These are phyloP conservation scores for Microcebus ravelobensis DNA, from an alignment of 2,113 vertebrate species.

Conservation along the genomic window DNA sequence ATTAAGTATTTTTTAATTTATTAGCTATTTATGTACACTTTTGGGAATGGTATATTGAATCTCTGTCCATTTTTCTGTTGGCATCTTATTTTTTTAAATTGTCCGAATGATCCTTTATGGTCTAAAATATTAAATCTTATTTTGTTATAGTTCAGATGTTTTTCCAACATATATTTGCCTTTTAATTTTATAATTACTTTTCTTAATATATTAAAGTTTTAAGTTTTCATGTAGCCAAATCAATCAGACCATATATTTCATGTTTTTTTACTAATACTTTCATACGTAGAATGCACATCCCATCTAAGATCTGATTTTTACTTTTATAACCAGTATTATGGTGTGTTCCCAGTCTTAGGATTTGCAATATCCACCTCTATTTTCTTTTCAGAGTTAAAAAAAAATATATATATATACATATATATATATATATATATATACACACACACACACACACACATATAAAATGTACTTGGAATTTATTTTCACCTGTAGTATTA, in stretches of 20 bases:
- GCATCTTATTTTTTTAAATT: background rate
- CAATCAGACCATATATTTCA: background rate
- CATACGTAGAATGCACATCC: background rate
- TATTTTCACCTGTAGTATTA: background rate
- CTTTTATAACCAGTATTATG: background rate
- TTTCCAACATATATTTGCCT: background rate
- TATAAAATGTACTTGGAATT: background rate
- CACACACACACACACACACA: too few species aligned
- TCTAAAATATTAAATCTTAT: slow-evolving; percentile 9
- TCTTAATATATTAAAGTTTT: background rate
- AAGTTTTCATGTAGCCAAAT: background rate
- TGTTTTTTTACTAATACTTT: background rate
- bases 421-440: background rate
- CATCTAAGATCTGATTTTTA: background rate
- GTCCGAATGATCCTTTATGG: background rate
- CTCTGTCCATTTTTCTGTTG: slow-evolving; percentile 8
- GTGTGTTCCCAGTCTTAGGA: background rate
- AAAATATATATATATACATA: too few species aligned
- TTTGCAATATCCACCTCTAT: background rate
- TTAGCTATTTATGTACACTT: background rate
- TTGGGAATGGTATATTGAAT: slow-evolving; percentile 22
- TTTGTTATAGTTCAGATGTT: background rate
- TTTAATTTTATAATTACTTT: slow-evolving; percentile 25
- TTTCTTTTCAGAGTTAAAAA: background rate
- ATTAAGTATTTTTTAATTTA: background rate